Evolutionary conservation across 2,113 vertebrate species (phyloP).

Genomic region (Lycocorax pyrrhopterus): DNA sequence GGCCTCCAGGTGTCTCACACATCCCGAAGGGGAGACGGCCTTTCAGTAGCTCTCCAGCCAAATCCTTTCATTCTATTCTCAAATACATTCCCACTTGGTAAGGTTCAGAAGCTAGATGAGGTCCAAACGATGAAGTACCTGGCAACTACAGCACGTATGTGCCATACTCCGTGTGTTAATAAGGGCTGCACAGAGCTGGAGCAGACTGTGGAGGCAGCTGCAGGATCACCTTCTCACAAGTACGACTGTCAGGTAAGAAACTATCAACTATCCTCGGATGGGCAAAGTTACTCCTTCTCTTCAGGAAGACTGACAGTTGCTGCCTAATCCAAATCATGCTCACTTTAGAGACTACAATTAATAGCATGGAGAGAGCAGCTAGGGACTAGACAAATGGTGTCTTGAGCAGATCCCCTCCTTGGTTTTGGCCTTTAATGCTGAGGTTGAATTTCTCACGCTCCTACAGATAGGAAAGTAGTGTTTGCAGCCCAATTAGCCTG

Average conservation of each 20-base stretch:
- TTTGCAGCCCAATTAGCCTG: conserved; percentile 23
- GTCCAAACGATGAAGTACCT: neutral
- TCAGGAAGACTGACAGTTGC: neutral
- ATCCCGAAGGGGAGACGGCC: neutral
- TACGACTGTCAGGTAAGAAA: neutral
- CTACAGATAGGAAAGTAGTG: neutral
- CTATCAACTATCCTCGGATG: neutral
- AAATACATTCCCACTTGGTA: neutral
- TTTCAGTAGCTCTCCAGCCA: neutral
- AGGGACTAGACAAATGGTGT: neutral
- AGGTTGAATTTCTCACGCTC: conserved; percentile 33
- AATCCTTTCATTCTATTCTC: neutral
- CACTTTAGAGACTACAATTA: neutral
- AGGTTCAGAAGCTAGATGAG: neutral
- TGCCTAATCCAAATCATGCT: neutral
- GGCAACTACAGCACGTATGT: neutral
- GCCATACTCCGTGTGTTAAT: neutral
- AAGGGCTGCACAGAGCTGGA: neutral
- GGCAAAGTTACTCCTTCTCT: neutral
- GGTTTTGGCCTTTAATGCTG: neutral
- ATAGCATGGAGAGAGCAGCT: neutral
- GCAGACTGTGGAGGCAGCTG: neutral
- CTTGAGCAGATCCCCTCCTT: neutral
- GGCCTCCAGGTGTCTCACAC: neutral
- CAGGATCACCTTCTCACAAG: neutral